Base-by-base conservation (phyloP, 1,140 invertebrate species). In the Camponotus pennsylvanicus region DNA sequence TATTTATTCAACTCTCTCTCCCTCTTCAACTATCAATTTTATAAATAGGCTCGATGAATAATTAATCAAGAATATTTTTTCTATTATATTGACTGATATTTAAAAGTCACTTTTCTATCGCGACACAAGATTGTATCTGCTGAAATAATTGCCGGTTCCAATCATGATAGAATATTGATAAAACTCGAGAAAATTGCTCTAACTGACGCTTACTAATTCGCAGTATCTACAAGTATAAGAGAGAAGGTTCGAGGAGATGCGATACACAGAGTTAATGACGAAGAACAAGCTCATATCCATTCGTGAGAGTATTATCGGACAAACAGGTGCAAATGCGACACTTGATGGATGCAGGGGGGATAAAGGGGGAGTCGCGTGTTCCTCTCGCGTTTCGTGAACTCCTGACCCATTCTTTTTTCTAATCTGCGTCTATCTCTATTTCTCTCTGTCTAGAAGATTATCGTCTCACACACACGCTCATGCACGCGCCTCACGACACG, bases 211-310 rank as follows among this genome's bases (percentile, higher is more conserved):
- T 55, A 52, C 42, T 27, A 27, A 27, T 15, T 64, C 27, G 57
- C 57, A 40, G 4, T 69, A 2, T 40, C 34, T 79, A 40, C 32
- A 21, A 32, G 18, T 52, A 69, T 9, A 57, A 52, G 21, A 75
- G 9, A 75, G 21, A 75, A 63, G 79, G 88, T 78, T 18, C 70
- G 59, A 63, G 83, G 73, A 55, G 86, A 73, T 86, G 40, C 40
- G 64, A 83, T 90, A 77, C 79, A 89, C 69, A 90, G 63, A 83
- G 88, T 89, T 90, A 90, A 80, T 87, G 70, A 89, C 63, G 64
- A 87, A 66, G 85, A 84, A 55, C 79, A 89, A 89, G 70, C 87
- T 86, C 63, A 59, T 49, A 52, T 34, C 34, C 57, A 52, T 18
- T 27, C 32, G 18, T 73, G 55, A 66, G 49, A 18, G 32, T 71